Conservation (phyloP, 2,888 invertebrate genomes). For the Diarsia dahlii region DNA sequence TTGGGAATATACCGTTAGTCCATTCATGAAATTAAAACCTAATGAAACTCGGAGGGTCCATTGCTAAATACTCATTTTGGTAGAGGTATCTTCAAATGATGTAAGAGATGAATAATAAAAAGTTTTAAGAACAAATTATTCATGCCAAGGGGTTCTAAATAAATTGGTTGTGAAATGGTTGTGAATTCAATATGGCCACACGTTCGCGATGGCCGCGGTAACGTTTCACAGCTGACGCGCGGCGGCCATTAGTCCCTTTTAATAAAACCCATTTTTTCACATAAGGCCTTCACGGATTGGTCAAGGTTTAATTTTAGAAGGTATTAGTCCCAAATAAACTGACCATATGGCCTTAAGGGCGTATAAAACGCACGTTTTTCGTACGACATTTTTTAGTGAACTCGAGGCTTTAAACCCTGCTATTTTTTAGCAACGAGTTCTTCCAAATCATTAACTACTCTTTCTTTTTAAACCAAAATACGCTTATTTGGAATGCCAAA, state of each 20-base stretch:
- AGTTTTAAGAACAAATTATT: slow-evolving; percentile 11
- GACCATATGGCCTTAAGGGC: too few species aligned
- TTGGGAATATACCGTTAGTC: neutral
- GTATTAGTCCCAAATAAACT: slow-evolving; percentile 1
- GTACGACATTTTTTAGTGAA: neutral
- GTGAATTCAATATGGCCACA: slow-evolving; percentile 34
- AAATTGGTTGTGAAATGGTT: neutral
- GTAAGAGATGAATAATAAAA: neutral
- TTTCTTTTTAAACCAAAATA: neutral
- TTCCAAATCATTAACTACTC: neutral
- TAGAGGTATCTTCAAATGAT: neutral
- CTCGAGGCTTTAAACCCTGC: neutral
- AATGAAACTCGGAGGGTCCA: slow-evolving; percentile 12
- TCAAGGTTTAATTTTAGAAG: slow-evolving; percentile 34
- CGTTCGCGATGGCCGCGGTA: slow-evolving; percentile 30
- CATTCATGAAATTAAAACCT: slow-evolving; percentile 43
- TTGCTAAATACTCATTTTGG: slow-evolving; percentile 2
- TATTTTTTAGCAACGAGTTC: neutral
- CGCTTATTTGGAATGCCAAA: neutral
- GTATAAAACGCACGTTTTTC: neutral
- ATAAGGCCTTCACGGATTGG: slow-evolving; percentile 17
- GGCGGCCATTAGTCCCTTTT: slow-evolving; percentile 32
- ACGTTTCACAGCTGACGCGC: slow-evolving; percentile 37
- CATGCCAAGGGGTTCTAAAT: slow-evolving; percentile 4
- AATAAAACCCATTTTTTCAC: slow-evolving; percentile 44